Conservation (phyloP, 2,888 invertebrate species). For the Nemurella pictetii region DNA sequence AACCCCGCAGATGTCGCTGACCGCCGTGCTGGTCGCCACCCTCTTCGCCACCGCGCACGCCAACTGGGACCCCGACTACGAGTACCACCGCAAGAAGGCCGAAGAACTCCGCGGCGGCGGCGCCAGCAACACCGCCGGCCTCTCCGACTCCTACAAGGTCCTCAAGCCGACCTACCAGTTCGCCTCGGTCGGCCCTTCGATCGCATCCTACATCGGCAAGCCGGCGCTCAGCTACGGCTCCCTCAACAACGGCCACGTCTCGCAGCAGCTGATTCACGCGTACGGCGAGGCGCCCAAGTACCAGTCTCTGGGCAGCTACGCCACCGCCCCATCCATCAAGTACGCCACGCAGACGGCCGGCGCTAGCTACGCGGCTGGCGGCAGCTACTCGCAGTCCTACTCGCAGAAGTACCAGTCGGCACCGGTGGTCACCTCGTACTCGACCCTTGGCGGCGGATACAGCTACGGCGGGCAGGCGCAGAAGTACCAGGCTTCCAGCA, state of each 20-base stretch:
- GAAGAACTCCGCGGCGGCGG: neutral
- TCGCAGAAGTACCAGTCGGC: neutral
- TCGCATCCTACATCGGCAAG: neutral
- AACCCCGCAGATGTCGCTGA: constrained; percentile 15
- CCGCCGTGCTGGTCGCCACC: neutral
- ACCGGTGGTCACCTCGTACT: constrained; percentile 4
- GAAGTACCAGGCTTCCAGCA: neutral
- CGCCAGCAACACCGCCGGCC: neutral
- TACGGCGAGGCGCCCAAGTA: constrained; percentile 14
- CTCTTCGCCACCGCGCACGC: neutral
- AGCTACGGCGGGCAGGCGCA: neutral
- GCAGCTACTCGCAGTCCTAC: neutral
- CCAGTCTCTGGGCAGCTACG: constrained; percentile 10
- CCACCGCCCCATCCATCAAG: neutral
- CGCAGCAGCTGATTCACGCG: constrained; percentile 15
- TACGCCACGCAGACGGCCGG: neutral
- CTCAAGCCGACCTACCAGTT: neutral
- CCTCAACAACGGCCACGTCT: constrained; percentile 2
- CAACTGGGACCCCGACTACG: constrained; percentile 22
- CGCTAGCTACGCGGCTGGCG: neutral
- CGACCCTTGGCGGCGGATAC: neutral
- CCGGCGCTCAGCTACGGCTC: constrained; percentile 28
- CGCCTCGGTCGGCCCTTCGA: neutral
- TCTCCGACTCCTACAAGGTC: constrained; percentile 1
- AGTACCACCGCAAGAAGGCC: constrained; percentile 27